A percentile compares a stretch with the other conserved stretches of the same genome.
Evolutionary conservation across 2,888 invertebrate genomes (phyloP).

Genomic region (Ctena decussata): DNA sequence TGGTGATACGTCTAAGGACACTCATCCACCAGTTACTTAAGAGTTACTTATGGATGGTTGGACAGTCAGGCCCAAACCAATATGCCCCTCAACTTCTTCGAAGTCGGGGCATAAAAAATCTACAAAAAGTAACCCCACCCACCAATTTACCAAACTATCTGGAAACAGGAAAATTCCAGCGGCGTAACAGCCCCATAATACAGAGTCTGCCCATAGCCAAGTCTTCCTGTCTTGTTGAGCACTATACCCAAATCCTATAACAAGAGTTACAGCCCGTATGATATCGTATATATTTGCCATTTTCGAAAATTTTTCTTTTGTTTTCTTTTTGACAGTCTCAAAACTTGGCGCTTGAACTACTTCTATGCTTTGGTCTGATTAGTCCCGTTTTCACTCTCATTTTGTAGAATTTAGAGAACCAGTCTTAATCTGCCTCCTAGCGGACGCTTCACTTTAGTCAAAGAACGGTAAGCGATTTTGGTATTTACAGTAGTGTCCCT

Average conservation of each 20-base stretch:
- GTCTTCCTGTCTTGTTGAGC: conserved; percentile 61
- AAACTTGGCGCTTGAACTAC: neutral
- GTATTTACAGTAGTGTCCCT: neutral
- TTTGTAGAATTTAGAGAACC: conserved; percentile 11
- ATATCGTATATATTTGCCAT: conserved; percentile 63
- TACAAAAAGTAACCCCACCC: too few species aligned
- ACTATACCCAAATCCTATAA: conserved; percentile 59
- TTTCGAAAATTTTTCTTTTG: conserved; percentile 4
- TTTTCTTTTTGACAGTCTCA: conserved; percentile 5
- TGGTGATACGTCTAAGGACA: too few species aligned
- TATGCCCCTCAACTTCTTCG: too few species aligned
- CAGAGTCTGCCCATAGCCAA: conserved; percentile 63
- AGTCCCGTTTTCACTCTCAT: neutral
- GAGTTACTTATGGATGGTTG: too few species aligned
- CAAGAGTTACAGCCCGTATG: conserved; percentile 56
- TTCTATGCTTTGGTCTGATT: neutral
- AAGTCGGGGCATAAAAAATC: too few species aligned
- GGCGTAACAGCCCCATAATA: conserved; percentile 61
- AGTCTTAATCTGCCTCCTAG: conserved; percentile 37
- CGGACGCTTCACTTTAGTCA: conserved; percentile 23
- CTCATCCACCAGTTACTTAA: too few species aligned
- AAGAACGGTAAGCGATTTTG: conserved; percentile 3
- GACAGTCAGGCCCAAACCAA: too few species aligned
- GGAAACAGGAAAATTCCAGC: conserved; percentile 66
- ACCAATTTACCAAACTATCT: conserved; percentile 29